These are phyloP conservation scores for Diprion similis DNA, from an alignment of 1,140 invertebrate genomes.

Conservation along the genomic window DNA sequence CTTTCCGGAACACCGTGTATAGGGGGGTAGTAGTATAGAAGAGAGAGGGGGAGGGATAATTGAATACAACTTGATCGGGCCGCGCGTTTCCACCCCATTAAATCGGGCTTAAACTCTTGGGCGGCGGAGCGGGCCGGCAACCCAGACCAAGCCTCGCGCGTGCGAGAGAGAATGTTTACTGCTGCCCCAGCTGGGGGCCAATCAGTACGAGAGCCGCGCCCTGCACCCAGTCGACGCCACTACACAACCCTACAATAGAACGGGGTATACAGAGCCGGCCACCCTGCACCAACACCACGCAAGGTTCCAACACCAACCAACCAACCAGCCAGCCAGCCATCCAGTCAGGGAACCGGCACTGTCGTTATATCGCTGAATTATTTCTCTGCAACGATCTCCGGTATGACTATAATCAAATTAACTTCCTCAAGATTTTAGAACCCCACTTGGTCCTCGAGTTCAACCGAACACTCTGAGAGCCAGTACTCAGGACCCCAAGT, in stretches of 20 bases:
- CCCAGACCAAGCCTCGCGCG: constrained; percentile 16
- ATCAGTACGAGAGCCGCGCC: constrained; percentile 46
- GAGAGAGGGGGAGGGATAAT: constrained; percentile 54
- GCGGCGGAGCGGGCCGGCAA: not conserved
- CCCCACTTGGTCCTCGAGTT: too few species aligned
- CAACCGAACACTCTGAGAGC: too few species aligned
- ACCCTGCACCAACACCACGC: too few species aligned
- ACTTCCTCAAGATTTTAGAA: constrained; percentile 28
- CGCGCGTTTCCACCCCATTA: constrained; percentile 62
- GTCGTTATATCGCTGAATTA: constrained; percentile 50
- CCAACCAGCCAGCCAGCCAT: not conserved
- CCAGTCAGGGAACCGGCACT: not conserved
- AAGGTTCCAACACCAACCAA: too few species aligned
- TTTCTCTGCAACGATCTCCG: constrained; percentile 34
- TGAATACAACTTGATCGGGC: constrained; percentile 64
- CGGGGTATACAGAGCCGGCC: constrained; percentile 4
- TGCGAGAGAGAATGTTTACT: constrained; percentile 54
- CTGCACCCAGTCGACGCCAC: constrained; percentile 17
- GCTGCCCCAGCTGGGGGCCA: constrained; percentile 55
- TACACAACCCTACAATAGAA: constrained; percentile 34
- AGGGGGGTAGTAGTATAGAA: not conserved
- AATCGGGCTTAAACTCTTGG: constrained; percentile 59
- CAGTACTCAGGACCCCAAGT: too few species aligned
- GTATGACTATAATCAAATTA: constrained; percentile 46
- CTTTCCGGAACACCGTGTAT: constrained; percentile 6